Evolutionary conservation across 1,140 invertebrate genomes (phyloP).

Genomic region (Diabrotica undecimpunctata): DNA sequence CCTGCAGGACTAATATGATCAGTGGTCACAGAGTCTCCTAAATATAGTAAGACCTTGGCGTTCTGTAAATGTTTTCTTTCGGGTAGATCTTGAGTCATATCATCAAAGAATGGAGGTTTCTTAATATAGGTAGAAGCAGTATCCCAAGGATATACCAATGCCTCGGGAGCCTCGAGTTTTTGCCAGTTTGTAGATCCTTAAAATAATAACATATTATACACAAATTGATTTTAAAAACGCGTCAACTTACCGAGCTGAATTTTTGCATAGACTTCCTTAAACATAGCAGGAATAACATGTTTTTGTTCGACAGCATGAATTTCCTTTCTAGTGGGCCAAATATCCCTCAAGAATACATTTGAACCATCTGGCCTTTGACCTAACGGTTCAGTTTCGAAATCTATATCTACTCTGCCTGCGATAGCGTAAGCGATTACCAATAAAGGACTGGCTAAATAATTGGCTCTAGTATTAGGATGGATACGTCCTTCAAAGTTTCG

Average conservation of each 20-base stretch:
- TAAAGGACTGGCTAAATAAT: slow-evolving; percentile 93
- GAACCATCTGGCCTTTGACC: slow-evolving; percentile 67
- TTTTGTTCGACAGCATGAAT: slow-evolving; percentile 87
- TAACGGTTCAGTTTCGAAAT: slow-evolving; percentile 71
- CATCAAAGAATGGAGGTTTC: slow-evolving; percentile 93
- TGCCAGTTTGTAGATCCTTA: slow-evolving; percentile 15
- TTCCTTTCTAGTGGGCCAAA: slow-evolving; percentile 91
- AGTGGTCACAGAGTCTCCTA: slow-evolving; percentile 95
- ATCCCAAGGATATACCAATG: slow-evolving; percentile 90
- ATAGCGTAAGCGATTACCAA: slow-evolving; percentile 96
- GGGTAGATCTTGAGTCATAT: slow-evolving; percentile 56
- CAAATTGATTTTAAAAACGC: no score
- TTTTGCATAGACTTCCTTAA: slow-evolving; percentile 87
- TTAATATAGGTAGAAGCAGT: slow-evolving; percentile 91
- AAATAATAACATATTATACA: no score
- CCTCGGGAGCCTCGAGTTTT: slow-evolving; percentile 10
- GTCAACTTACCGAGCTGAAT: slow-evolving; percentile 62
- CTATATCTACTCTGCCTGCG: slow-evolving; percentile 89
- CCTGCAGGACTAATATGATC: slow-evolving; percentile 99
- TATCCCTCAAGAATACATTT: slow-evolving; percentile 81
- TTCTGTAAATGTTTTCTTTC: slow-evolving; percentile 54
- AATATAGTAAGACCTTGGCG: slow-evolving; percentile 78
- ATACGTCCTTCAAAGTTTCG: slow-evolving; percentile 97
- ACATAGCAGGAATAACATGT: slow-evolving; percentile 96
- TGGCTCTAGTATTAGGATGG: slow-evolving; percentile 92